phyloP scores from a whole-genome alignment of 2,797 vertebrate genomes.

The Ptychobarbus kaznakovi region DNA sequence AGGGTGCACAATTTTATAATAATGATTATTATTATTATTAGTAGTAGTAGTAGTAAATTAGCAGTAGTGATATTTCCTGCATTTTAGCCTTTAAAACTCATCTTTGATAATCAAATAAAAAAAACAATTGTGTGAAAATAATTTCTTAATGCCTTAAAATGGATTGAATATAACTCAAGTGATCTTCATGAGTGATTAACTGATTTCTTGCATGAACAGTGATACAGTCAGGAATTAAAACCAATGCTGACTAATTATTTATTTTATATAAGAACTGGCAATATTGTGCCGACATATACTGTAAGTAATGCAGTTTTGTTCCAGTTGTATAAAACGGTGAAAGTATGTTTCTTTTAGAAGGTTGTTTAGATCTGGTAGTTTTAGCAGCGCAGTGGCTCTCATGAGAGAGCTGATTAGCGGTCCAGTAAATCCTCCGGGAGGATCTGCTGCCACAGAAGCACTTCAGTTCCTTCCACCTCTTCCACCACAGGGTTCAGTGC shows the following conservation, averaged over 20 bases:
- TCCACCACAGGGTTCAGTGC: not conserved
- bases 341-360: not conserved
- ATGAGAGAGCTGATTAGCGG: slow-evolving; percentile 4
- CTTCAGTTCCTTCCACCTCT: not conserved
- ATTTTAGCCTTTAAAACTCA: not conserved
- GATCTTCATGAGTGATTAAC: not conserved
- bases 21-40: not conserved
- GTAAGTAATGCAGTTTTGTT: not conserved
- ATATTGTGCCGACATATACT: not conserved
- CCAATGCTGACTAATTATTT: too few relatives aligned
- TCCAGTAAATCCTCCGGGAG: not conserved
- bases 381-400: slow-evolving; percentile 8
- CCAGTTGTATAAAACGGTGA: not conserved
- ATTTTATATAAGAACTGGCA: not conserved
- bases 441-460: not conserved
- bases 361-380: slow-evolving; percentile 1
- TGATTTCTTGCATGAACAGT: not conserved
- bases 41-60: not conserved
- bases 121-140: too few relatives aligned
- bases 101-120: not conserved
- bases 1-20: not conserved
- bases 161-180: not conserved
- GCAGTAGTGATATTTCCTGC: not conserved
- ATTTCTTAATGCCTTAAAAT: not conserved
- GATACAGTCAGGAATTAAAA: not conserved